Evolutionary conservation across 2,888 invertebrate species (phyloP).

Genomic region (Megamerina dolium): DNA sequence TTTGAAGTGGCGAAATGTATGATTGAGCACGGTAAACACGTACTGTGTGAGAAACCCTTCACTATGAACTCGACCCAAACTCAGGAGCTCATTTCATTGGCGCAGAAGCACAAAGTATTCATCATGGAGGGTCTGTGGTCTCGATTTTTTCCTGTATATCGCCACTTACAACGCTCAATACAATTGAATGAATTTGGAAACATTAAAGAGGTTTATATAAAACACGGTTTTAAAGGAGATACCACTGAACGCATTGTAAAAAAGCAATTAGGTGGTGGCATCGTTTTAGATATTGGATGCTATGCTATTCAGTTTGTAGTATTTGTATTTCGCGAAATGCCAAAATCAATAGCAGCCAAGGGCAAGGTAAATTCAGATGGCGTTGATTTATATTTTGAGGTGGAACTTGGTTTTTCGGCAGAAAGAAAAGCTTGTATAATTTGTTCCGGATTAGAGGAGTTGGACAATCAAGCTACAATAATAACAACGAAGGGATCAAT

Average conservation of each 20-base stretch:
- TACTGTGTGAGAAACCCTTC: slow-evolving; percentile 82
- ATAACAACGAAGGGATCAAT: slow-evolving; percentile 30
- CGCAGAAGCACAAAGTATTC: slow-evolving; percentile 62
- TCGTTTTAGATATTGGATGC: slow-evolving; percentile 66
- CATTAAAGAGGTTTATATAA: slow-evolving; percentile 57
- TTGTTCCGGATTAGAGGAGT: slow-evolving; percentile 28
- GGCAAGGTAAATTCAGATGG: slow-evolving; percentile 64
- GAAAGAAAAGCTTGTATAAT: slow-evolving; percentile 25
- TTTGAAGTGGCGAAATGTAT: slow-evolving; percentile 61
- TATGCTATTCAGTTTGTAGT: slow-evolving; percentile 67
- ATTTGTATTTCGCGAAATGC: slow-evolving; percentile 61
- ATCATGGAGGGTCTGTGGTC: slow-evolving; percentile 84
- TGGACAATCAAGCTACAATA: slow-evolving; percentile 29
- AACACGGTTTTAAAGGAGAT: slow-evolving; percentile 61
- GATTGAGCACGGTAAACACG: slow-evolving; percentile 72
- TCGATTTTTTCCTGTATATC: slow-evolving; percentile 69
- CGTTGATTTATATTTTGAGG: slow-evolving; percentile 55
- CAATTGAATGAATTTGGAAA: slow-evolving; percentile 55
- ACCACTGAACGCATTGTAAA: slow-evolving; percentile 53
- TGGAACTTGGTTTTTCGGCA: slow-evolving; percentile 26
- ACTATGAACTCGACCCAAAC: slow-evolving; percentile 69
- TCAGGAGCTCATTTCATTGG: slow-evolving; percentile 58
- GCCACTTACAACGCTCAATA: slow-evolving; percentile 56
- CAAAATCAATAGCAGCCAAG: slow-evolving; percentile 57
- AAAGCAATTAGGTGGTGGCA: slow-evolving; percentile 68